Evolutionary conservation across 2,888 invertebrate species (phyloP).

Genomic region (Napeogenes sylphis): DNA sequence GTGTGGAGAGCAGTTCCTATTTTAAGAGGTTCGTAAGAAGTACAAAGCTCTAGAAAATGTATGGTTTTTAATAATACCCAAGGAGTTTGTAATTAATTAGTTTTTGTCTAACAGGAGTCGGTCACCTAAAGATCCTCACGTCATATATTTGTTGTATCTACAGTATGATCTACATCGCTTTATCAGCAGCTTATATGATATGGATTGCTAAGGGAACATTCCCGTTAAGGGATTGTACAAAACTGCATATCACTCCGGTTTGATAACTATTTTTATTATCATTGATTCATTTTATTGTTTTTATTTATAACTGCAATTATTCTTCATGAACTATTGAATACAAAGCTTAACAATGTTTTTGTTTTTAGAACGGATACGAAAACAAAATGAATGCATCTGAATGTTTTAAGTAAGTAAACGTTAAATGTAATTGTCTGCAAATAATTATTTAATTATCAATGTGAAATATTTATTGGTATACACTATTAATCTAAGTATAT

Average conservation of each 20-base stretch:
- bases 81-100: too few relatives aligned
- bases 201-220: conserved; percentile 81
- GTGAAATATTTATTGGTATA: neutral
- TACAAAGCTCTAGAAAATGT: neutral
- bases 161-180: conserved; percentile 78
- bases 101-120: conserved; percentile 71
- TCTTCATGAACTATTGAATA: neutral
- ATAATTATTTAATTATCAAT: neutral
- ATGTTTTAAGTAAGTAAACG: conserved; percentile 66
- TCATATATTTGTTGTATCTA: conserved; percentile 79
- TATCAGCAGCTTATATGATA: conserved; percentile 78
- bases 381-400: conserved; percentile 72
- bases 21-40: conserved; percentile 72
- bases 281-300: too few relatives aligned
- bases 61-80: neutral
- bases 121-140: conserved; percentile 79
- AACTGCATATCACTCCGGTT: conserved; percentile 75
- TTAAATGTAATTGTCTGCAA: conserved; percentile 8
- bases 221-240: conserved; percentile 79
- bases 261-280: conserved; percentile 29
- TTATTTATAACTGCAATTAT: too few relatives aligned
- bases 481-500: neutral
- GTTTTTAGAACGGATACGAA: conserved; percentile 68
- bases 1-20: conserved; percentile 82
- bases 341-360: neutral